Conservation (phyloP, 2,113 vertebrate species). For the Sardina pilchardus region DNA sequence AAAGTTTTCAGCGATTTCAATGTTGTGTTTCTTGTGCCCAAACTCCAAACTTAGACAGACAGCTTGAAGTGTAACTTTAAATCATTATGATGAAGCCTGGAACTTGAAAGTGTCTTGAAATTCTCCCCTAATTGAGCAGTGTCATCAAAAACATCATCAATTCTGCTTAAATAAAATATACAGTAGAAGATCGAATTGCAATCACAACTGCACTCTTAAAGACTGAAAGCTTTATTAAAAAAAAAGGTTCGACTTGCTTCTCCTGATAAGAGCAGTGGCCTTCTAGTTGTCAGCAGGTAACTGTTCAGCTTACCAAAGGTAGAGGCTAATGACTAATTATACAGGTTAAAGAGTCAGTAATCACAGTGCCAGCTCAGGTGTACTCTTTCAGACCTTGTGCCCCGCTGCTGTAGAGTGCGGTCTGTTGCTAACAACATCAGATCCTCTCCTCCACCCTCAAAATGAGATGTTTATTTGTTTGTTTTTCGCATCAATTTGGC, state of each 20-base stretch:
- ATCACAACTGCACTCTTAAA: not conserved
- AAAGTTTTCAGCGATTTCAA: not conserved
- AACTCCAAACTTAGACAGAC: not conserved
- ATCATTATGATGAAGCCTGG: not conserved
- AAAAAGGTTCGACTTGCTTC: not conserved
- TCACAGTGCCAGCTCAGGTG: not conserved
- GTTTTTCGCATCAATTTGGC: not conserved
- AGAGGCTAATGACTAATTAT: not conserved
- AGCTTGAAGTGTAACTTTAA: not conserved
- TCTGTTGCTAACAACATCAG: not conserved
- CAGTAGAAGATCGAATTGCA: not conserved
- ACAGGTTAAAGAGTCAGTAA: not conserved
- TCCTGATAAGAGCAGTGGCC: not conserved
- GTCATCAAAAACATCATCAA: not conserved
- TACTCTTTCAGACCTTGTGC: not conserved
- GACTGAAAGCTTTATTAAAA: not conserved
- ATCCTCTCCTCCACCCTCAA: not conserved
- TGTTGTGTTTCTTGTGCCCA: not conserved
- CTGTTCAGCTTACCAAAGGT: not conserved
- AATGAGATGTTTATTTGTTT: not conserved
- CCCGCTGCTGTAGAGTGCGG: not conserved
- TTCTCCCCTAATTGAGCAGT: not conserved
- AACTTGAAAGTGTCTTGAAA: not conserved
- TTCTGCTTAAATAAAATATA: not conserved
- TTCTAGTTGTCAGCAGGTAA: not conserved